These are phyloP conservation scores for Solea senegalensis DNA, from an alignment of 2,113 vertebrate genomes.

Conservation along the genomic window DNA sequence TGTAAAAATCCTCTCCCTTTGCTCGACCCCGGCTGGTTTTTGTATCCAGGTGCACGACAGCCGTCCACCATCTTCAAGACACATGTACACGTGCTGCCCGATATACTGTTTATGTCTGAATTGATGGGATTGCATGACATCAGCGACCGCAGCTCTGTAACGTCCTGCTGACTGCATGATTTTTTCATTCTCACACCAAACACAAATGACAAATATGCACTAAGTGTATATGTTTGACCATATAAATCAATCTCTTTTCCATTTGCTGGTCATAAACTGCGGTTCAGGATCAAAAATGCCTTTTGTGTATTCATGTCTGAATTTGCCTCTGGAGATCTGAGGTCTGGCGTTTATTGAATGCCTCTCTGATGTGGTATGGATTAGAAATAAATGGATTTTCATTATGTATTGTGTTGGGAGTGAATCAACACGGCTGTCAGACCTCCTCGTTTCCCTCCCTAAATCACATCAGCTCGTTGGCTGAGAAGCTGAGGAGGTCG, in stretches of 20 bases:
- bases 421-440: conserved; percentile 34
- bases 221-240: not conserved
- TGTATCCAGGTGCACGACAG: no score
- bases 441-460: not conserved
- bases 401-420: conserved; percentile 20
- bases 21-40: no score
- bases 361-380: conserved; percentile 15
- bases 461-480: conserved; percentile 17
- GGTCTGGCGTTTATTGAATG: conserved; percentile 15
- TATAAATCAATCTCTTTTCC: not conserved
- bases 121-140: no score
- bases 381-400: conserved; percentile 22
- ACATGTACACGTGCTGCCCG: no score
- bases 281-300: conserved; percentile 8
- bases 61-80: no score
- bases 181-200: conserved; percentile 3
- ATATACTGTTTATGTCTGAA: no score
- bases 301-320: not conserved
- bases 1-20: no score
- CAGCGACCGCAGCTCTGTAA: no score
- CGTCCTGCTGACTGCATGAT: not conserved
- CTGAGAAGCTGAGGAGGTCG: not conserved
- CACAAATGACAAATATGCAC: not conserved
- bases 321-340: not conserved
- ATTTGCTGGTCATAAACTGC: not conserved